Percentiles rank a stretch among this genome's conserved stretches.
These are phyloP conservation scores for Triplophysa bombifrons DNA, from an alignment of 2,797 vertebrate genomes.

Conservation along the genomic window DNA sequence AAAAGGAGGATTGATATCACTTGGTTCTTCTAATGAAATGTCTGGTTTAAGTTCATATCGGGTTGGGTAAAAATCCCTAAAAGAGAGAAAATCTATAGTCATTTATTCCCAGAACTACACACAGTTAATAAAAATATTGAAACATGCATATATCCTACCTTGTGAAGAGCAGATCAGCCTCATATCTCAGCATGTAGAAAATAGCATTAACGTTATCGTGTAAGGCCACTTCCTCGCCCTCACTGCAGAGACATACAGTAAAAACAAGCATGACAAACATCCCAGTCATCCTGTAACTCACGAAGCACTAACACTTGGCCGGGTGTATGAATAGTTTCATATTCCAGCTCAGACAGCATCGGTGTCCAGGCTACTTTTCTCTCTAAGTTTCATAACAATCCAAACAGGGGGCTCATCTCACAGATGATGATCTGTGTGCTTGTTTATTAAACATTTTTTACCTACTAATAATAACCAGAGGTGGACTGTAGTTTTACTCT, in stretches of 20 bases:
- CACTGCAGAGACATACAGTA: constrained; percentile 72
- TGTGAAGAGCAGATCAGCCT: constrained; percentile 93
- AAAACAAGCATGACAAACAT: constrained; percentile 49
- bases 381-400: constrained; percentile 6
- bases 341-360: constrained; percentile 25
- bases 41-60: constrained; percentile 86
- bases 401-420: constrained; percentile 8
- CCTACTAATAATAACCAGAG: neutral
- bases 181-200: constrained; percentile 87
- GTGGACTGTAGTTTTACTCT: no score
- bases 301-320: constrained; percentile 18
- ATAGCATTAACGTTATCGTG: constrained; percentile 86
- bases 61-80: constrained; percentile 82
- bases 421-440: neutral
- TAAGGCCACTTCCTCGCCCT: constrained; percentile 87
- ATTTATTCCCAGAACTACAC: neutral
- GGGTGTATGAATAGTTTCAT: constrained; percentile 22
- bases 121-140: neutral
- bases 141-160: constrained; percentile 75
- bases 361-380: constrained; percentile 6
- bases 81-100: constrained; percentile 9
- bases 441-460: neutral
- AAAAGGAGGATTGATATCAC: constrained; percentile 82
- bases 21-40: constrained; percentile 81
- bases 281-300: constrained; percentile 11